Evolutionary conservation across 2,888 invertebrate species (phyloP).

Genomic region (Drosophila ezoana): DNA sequence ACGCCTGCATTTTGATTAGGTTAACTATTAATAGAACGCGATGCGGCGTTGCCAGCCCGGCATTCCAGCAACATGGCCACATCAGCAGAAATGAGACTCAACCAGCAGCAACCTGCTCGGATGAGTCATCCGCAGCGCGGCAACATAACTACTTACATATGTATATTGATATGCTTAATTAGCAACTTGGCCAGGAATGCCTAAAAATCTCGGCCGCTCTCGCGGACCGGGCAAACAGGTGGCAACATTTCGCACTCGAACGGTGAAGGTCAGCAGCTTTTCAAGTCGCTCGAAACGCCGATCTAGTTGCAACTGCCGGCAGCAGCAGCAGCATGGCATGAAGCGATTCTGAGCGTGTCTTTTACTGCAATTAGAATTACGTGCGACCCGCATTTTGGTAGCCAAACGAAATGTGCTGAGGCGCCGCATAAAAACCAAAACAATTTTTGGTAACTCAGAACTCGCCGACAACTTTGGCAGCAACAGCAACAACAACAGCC

Average conservation of each 20-base stretch:
- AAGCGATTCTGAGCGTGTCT: conserved; percentile 12
- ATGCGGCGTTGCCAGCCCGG: conserved; percentile 50
- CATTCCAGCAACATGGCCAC: conserved; percentile 60
- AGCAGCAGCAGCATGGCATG: conserved; percentile 13
- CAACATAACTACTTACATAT: conserved; percentile 44
- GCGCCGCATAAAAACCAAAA: conserved; percentile 14
- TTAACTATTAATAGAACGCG: conserved; percentile 76
- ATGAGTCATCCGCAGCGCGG: conserved; percentile 38
- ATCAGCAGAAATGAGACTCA: conserved; percentile 15
- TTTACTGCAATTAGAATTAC: conserved; percentile 29
- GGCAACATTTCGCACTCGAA: conserved; percentile 28
- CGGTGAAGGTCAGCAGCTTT: conserved; percentile 75
- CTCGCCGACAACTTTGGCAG: conserved; percentile 37
- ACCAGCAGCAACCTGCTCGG: conserved; percentile 47
- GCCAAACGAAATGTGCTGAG: conserved; percentile 19
- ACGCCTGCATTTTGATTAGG: conserved; percentile 79
- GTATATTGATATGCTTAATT: conserved; percentile 71
- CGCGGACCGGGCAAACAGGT: conserved; percentile 66
- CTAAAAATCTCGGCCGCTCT: conserved; percentile 33
- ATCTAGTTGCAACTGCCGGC: conserved; percentile 25
- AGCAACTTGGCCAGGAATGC: conserved; percentile 45
- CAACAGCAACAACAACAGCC: conserved; percentile 13
- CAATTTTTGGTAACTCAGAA: conserved; percentile 32
- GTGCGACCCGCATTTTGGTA: conserved; percentile 20
- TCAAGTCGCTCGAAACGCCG: conserved; percentile 29